These are phyloP conservation scores for Hecatera dysodea DNA, from an alignment of 2,888 invertebrate genomes.

Conservation along the genomic window DNA sequence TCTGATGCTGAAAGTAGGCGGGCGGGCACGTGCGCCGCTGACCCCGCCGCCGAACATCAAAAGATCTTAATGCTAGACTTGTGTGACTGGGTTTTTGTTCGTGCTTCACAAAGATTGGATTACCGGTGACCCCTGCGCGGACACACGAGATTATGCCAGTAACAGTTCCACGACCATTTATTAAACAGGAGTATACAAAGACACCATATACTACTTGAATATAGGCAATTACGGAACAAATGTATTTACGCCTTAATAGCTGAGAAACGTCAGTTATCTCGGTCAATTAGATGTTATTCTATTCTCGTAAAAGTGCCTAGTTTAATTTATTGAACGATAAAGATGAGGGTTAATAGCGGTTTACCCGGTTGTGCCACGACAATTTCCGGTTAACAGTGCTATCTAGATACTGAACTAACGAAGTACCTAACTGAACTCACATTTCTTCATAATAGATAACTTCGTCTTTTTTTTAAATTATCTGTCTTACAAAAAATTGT, in stretches of 20 bases:
- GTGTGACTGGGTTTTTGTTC: conserved; percentile 68
- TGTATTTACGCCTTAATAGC: conserved; percentile 23
- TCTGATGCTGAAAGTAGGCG: conserved; percentile 74
- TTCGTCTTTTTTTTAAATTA: no score
- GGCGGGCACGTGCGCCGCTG: conserved; percentile 75
- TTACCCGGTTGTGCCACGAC: conserved; percentile 15
- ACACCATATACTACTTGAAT: conserved; percentile 27
- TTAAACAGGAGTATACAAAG: conserved; percentile 42
- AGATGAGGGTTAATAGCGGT: conserved; percentile 38
- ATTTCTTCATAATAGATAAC: conserved; percentile 3
- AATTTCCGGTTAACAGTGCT: conserved; percentile 25
- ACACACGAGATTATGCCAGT: conserved; percentile 36
- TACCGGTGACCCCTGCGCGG: conserved; percentile 54
- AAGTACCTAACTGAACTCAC: background rate
- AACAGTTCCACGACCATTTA: conserved; percentile 44
- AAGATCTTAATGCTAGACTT: conserved; percentile 70
- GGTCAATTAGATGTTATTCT: conserved; percentile 40
- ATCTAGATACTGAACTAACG: background rate
- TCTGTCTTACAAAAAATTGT: no score
- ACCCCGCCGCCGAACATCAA: conserved; percentile 75
- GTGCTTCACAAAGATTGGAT: conserved; percentile 69
- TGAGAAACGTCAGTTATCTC: conserved; percentile 22
- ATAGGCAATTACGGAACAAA: conserved; percentile 20
- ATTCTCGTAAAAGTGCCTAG: conserved; percentile 34
- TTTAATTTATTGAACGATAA: conserved; percentile 31